A percentile compares a stretch with the other conserved stretches of the same genome.
phyloP scores from a whole-genome alignment of 2,888 invertebrate species.

The Leptopilina myrica region DNA sequence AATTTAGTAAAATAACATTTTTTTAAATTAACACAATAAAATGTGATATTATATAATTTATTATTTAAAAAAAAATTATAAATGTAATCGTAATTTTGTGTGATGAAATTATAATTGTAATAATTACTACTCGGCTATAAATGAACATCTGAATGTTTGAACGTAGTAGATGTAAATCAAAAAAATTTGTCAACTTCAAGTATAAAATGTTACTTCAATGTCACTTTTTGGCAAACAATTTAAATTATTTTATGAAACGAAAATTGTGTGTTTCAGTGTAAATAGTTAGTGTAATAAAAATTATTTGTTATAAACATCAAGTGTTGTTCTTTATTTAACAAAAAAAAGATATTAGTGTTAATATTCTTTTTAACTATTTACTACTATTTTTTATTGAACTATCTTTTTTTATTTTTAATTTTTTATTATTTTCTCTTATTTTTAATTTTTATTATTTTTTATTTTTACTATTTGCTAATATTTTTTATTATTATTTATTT shows the following conservation, averaged over 20 bases:
- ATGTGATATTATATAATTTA: neutral
- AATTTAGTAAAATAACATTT: too few species aligned
- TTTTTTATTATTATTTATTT: too few species aligned
- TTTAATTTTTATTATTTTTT: too few species aligned
- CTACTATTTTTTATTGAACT: too few species aligned
- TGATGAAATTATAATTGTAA: neutral
- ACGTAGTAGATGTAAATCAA: conserved; percentile 21
- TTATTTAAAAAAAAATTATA: neutral
- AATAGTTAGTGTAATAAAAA: conserved; percentile 34
- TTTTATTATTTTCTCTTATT: too few species aligned
- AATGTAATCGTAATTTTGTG: neutral
- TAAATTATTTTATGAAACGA: neutral
- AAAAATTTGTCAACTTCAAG: conserved; percentile 9
- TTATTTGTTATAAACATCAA: conserved; percentile 37
- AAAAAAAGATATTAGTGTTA: neutral
- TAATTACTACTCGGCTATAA: conserved; percentile 4
- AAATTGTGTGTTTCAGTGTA: conserved; percentile 30
- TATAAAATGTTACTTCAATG: neutral
- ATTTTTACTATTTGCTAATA: too few species aligned
- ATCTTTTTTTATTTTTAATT: too few species aligned
- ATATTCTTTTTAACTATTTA: too few species aligned
- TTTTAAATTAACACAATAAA: neutral
- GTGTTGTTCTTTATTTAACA: neutral
- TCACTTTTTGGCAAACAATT: neutral
- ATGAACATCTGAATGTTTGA: conserved; percentile 24